Conservation (phyloP, 2,797 vertebrate genomes). For the Artibeus lituratus region DNA sequence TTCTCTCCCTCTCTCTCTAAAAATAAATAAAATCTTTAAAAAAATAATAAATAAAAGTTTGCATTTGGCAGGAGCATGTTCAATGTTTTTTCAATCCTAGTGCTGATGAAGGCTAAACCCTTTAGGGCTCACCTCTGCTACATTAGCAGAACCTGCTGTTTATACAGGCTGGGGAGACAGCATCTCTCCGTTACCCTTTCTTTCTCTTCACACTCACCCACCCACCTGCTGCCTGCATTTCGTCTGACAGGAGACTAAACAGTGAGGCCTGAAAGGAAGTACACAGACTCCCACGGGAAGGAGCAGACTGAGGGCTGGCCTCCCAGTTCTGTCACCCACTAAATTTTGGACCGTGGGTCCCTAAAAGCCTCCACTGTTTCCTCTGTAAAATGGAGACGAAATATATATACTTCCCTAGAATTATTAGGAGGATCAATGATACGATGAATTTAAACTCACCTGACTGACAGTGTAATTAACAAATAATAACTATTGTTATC, state of each 20-base stretch:
- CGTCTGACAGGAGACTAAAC: not conserved
- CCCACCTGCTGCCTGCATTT: not conserved
- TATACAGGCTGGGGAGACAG: not conserved
- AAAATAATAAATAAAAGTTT: not conserved
- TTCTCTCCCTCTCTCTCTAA: no score
- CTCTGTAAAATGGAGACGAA: not conserved
- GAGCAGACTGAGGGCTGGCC: not conserved
- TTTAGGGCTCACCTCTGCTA: not conserved
- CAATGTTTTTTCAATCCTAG: not conserved
- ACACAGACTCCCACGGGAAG: not conserved
- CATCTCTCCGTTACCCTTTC: not conserved
- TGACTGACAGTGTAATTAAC: not conserved
- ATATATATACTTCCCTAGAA: not conserved
- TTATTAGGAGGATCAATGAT: not conserved
- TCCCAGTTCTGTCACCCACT: not conserved
- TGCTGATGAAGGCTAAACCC: not conserved
- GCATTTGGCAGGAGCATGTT: not conserved
- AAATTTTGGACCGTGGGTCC: not conserved
- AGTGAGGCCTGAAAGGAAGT: not conserved
- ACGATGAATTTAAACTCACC: conserved; percentile 7
- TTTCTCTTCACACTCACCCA: not conserved
- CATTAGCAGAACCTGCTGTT: not conserved
- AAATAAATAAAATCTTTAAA: no score
- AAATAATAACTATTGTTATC: not conserved
- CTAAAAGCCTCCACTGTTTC: not conserved